Percentiles rank a stretch among this genome's conserved stretches.
phyloP scores from a whole-genome alignment of 2,113 vertebrate genomes.

The Tauraco erythrolophus region DNA sequence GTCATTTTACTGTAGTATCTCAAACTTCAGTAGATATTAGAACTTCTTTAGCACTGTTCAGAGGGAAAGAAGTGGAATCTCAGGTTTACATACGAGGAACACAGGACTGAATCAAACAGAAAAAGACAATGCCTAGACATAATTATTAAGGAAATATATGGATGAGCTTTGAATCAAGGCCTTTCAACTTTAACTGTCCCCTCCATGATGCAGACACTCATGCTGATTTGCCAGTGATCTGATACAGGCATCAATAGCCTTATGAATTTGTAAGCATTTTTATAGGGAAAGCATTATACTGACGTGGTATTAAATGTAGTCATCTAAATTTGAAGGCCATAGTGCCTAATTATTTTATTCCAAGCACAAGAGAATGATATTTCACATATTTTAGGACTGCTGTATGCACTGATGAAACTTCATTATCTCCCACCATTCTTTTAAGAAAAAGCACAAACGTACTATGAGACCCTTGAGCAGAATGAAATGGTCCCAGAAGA shows the following conservation, averaged over 20 bases:
- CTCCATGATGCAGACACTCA: rapidly evolving
- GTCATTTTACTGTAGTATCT: background rate
- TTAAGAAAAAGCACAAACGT: constrained; percentile 95
- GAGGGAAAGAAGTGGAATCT: background rate
- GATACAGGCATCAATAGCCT: background rate
- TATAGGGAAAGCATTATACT: background rate
- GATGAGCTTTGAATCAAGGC: background rate
- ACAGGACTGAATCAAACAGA: background rate
- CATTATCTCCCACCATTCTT: background rate
- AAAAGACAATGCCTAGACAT: background rate
- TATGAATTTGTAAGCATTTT: background rate
- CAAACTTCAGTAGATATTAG: background rate
- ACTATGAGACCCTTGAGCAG: constrained; percentile 93
- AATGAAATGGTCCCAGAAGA: constrained; percentile 87
- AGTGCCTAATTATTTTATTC: background rate
- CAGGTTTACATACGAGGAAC: background rate
- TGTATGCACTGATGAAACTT: background rate
- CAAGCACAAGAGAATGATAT: background rate
- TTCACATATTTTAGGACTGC: background rate
- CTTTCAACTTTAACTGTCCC: background rate
- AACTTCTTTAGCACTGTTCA: background rate
- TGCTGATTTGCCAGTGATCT: background rate
- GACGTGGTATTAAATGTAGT: background rate
- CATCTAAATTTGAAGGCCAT: background rate
- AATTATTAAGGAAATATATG: background rate